A percentile compares a stretch with the other conserved stretches of the same genome.
Evolutionary conservation across 2,113 vertebrate genomes (phyloP).

Genomic region (Apteryx mantelli): DNA sequence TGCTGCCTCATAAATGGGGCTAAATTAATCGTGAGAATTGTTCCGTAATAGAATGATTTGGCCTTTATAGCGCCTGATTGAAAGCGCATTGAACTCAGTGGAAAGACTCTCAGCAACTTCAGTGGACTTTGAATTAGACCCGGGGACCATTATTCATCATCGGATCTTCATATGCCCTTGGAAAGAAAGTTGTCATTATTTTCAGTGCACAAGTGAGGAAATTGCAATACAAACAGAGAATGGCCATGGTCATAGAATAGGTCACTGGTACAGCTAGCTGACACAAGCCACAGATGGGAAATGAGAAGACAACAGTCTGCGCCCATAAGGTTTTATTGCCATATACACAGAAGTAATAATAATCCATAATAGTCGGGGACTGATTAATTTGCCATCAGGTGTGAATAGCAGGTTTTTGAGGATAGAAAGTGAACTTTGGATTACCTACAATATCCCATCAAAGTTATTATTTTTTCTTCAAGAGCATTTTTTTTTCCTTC

Average conservation of each 20-base stretch:
- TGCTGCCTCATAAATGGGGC: background rate
- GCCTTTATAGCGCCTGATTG: background rate
- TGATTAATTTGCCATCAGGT: background rate
- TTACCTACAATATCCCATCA: background rate
- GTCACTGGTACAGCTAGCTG: background rate
- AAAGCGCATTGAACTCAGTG: background rate
- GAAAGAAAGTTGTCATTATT: constrained; percentile 1
- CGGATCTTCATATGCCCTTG: background rate
- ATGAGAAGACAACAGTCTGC: background rate
- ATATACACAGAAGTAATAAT: background rate
- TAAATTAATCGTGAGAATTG: background rate
- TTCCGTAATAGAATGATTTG: background rate
- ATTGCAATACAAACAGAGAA: background rate
- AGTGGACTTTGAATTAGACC: background rate
- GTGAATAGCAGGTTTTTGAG: background rate
- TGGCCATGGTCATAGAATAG: background rate
- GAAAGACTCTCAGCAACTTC: background rate
- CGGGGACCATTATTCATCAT: background rate
- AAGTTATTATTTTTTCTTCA: background rate
- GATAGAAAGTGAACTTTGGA: background rate
- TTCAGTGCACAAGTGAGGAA: background rate
- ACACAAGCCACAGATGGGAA: background rate
- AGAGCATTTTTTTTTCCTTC: background rate
- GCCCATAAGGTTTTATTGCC: constrained; percentile 13
- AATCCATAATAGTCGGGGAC: background rate